phyloP scores from a whole-genome alignment of 2,113 vertebrate genomes.

The Gobio gobio region DNA sequence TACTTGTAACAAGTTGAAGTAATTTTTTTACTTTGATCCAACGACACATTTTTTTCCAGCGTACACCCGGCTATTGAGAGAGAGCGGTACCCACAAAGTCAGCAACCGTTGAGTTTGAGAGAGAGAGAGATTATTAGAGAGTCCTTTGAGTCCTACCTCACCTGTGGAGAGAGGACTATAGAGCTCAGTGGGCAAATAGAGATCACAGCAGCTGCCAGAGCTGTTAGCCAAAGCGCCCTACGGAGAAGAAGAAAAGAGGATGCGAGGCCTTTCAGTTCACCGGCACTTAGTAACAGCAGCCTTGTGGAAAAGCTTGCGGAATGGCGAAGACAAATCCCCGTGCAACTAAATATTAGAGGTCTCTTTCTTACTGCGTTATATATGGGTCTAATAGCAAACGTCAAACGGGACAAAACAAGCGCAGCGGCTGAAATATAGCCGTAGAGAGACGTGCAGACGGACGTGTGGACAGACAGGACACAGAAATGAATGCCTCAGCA shows the following conservation, averaged over 20 bases:
- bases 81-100: neutral
- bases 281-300: constrained; percentile 76
- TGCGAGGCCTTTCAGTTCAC: constrained; percentile 76
- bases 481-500: constrained; percentile 76
- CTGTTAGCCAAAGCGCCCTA: constrained; percentile 83
- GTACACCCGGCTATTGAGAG: neutral
- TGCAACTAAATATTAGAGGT: constrained; percentile 75
- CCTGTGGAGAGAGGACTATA: constrained; percentile 82
- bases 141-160: constrained; percentile 79
- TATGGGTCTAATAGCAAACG: constrained; percentile 8
- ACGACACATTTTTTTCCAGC: neutral
- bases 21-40: neutral
- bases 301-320: constrained; percentile 76
- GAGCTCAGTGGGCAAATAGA: constrained; percentile 72
- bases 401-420: constrained; percentile 9
- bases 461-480: constrained; percentile 29
- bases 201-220: constrained; percentile 84
- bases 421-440: neutral
- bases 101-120: constrained; percentile 29
- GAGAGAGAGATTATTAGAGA: constrained; percentile 68
- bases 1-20: neutral
- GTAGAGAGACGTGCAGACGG: constrained; percentile 13
- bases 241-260: constrained; percentile 79
- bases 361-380: constrained; percentile 21
- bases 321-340: constrained; percentile 79